Conservation (phyloP, 1,140 invertebrate genomes). For the Drosophila punjabiensis region DNA sequence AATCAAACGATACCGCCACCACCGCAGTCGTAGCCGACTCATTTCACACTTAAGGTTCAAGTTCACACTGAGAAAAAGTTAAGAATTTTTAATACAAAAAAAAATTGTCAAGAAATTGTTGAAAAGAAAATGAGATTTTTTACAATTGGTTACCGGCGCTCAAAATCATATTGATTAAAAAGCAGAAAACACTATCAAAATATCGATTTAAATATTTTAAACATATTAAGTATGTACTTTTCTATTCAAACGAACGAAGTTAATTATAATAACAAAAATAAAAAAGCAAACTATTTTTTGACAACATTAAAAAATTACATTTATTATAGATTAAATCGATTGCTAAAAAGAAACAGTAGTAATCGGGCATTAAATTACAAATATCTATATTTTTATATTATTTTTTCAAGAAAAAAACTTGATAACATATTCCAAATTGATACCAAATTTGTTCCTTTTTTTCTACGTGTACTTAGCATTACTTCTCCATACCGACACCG, state of each 20-base stretch:
- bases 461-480: constrained; percentile 3
- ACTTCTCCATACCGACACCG: constrained; percentile 3
- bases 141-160: neutral
- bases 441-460: neutral
- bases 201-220: neutral
- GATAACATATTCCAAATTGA: neutral
- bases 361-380: neutral
- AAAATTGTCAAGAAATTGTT: neutral
- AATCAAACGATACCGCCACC: constrained; percentile 69
- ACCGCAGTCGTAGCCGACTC: constrained; percentile 29
- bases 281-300: neutral
- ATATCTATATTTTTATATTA: too few species aligned
- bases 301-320: neutral
- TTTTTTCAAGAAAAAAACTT: too few species aligned
- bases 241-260: neutral
- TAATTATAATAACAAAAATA: neutral
- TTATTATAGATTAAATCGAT: neutral
- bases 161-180: neutral
- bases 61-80: constrained; percentile 7
- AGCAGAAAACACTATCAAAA: neutral
- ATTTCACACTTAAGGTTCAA: constrained; percentile 73
- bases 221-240: neutral
- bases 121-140: neutral
- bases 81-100: neutral
- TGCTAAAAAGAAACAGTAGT: neutral